Evolutionary conservation across 2,113 vertebrate genomes (phyloP).

Genomic region (Bos taurus): DNA sequence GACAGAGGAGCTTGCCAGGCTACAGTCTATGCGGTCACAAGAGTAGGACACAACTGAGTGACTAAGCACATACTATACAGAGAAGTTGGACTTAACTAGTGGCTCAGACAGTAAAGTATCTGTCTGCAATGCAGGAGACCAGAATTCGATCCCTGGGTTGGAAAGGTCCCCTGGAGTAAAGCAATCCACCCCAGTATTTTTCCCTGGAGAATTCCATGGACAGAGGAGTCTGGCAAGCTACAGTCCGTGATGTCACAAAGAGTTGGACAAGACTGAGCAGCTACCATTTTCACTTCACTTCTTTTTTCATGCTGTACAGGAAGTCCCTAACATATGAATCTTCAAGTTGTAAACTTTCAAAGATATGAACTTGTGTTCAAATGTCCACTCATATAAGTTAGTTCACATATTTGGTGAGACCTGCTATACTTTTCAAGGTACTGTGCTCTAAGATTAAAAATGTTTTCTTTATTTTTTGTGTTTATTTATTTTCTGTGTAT

Average conservation of each 20-base stretch:
- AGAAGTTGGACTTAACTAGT: background rate
- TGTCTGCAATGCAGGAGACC: background rate
- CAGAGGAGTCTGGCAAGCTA: background rate
- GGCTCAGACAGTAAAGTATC: background rate
- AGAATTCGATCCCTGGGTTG: background rate
- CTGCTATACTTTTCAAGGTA: background rate
- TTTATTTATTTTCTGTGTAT: background rate
- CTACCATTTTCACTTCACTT: background rate
- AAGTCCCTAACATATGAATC: background rate
- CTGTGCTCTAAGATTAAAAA: background rate
- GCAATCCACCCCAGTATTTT: background rate
- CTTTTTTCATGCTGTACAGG: background rate
- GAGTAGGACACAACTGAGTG: rapidly evolving
- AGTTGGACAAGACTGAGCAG: background rate
- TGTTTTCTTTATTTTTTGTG: background rate
- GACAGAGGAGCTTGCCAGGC: background rate
- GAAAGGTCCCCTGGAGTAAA: background rate
- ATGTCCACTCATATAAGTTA: background rate
- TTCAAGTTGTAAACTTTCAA: background rate
- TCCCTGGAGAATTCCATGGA: background rate
- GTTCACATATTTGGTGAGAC: background rate
- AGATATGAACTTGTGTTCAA: background rate
- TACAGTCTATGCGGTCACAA: background rate
- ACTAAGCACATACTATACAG: background rate
- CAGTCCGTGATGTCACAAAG: background rate